These are phyloP conservation scores for Limnephilus lunatus DNA, from an alignment of 2,888 invertebrate genomes.

Conservation along the genomic window DNA sequence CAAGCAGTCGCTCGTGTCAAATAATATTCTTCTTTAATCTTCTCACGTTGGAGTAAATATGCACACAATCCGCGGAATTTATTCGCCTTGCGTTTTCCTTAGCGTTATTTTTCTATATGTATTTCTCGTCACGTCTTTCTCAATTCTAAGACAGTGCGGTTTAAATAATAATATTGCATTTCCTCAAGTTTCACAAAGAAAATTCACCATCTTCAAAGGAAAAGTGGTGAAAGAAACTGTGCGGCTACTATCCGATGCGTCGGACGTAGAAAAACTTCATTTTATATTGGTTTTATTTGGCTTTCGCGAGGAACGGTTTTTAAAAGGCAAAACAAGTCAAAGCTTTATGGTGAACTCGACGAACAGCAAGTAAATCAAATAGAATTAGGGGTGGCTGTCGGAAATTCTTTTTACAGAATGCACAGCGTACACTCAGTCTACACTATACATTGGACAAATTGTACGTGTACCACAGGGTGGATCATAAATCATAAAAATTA, in stretches of 20 bases:
- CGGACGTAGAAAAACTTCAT: conserved; percentile 23
- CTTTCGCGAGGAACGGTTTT: conserved; percentile 24
- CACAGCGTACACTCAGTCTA: background rate
- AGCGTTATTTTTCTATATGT: background rate
- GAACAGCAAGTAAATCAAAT: conserved; percentile 59
- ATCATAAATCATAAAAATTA: no score
- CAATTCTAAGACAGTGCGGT: conserved; percentile 55
- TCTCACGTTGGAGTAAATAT: conserved; percentile 27
- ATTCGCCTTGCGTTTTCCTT: conserved; percentile 17
- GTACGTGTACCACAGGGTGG: background rate
- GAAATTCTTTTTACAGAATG: background rate
- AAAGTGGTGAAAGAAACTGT: conserved; percentile 50
- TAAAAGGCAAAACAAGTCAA: conserved; percentile 57
- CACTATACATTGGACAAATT: background rate
- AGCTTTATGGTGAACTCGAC: conserved; percentile 53
- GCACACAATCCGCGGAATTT: background rate
- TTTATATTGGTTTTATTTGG: conserved; percentile 12
- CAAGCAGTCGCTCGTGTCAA: background rate
- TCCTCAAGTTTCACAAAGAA: conserved; percentile 55
- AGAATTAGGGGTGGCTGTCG: conserved; percentile 49
- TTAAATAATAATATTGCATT: conserved; percentile 64
- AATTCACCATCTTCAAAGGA: conserved; percentile 54
- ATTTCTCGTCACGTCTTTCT: conserved; percentile 59
- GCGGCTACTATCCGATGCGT: conserved; percentile 35
- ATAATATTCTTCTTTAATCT: conserved; percentile 24